A percentile compares a stretch with the other conserved stretches of the same genome.
phyloP scores from a whole-genome alignment of 2,888 invertebrate species.

The Lobophora halterata region DNA sequence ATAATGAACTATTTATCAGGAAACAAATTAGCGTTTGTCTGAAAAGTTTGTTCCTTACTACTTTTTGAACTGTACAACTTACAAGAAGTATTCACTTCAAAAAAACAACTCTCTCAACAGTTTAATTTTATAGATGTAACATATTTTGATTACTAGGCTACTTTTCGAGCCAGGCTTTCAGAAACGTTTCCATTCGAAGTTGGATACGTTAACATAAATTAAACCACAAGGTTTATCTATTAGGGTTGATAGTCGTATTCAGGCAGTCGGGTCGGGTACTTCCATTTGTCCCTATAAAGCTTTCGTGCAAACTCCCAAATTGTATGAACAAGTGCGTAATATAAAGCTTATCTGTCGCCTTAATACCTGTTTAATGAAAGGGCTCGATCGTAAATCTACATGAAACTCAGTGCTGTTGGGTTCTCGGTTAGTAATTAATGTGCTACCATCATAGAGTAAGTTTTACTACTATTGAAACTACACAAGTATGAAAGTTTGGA shows the following conservation, averaged over 20 bases:
- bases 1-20: too few relatives aligned
- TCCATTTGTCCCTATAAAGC: constrained; percentile 62
- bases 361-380: constrained; percentile 80
- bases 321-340: constrained; percentile 71
- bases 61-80: too few relatives aligned
- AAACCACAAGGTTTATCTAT: constrained; percentile 58
- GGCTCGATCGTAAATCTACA: constrained; percentile 79
- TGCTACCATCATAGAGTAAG: constrained; percentile 70
- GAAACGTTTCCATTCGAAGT: constrained; percentile 43
- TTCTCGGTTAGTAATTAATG: constrained; percentile 74
- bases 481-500: constrained; percentile 71
- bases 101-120: constrained; percentile 20
- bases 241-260: constrained; percentile 55
- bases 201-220: constrained; percentile 50
- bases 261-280: constrained; percentile 55
- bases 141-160: constrained; percentile 30
- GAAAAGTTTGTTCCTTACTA: too few relatives aligned
- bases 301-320: constrained; percentile 64
- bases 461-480: constrained; percentile 75
- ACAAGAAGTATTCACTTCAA: too few relatives aligned
- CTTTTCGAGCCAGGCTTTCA: constrained; percentile 31
- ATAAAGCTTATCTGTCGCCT: constrained; percentile 72
- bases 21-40: too few relatives aligned
- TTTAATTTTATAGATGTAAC: constrained; percentile 27
- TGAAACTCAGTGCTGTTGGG: constrained; percentile 75